Base-by-base conservation (phyloP, 2,113 vertebrate genomes). In the Siniperca chuatsi region DNA sequence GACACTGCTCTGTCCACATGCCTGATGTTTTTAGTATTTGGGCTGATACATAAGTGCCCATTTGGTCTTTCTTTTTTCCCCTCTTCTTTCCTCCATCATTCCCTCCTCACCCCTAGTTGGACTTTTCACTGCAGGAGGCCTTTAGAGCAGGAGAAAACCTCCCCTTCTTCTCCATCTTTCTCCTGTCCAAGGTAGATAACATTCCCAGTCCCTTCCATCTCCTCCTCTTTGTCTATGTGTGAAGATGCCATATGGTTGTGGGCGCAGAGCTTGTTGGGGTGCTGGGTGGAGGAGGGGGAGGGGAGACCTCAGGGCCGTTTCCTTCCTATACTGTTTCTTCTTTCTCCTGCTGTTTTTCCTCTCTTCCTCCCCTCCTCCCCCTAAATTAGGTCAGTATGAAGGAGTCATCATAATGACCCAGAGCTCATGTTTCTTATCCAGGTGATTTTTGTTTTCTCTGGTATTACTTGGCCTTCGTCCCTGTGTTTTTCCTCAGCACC, bases 221-320 rank as follows among this genome's bases (percentile, higher is more conserved):
- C 25, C 50, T 46, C 42, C 54, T 60, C 54, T 65, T 60, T 52
- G 13, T 61, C 25, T 73, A 66, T 72, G 64, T 70, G 68, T 79
- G 77, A 87, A 85, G 75, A 82, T 89, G 85, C 75, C 91, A 90
- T 91, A 92, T 92, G 91, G 83, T 79, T 87, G 79, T 88, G 72
- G 86, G 88, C 10, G n/a, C 58, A 1, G 7, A 44, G 79, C 66
- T 87, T 57, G 67, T 86, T 85, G 87, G 87, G 87, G 84, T 86
- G 77, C 84, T 37, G 60, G 42, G 68, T 44, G 75, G 66, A 81
- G 84, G 58, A 67, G 77, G 81, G 80, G 86, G 78, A 60, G 21
- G 23, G 68, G 37, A 57, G 55, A 76, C 85, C 78, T 62, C 11
- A 4, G 50, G 86, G 72, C 52, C 62, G n/a, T 86, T 82, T 89